These are phyloP conservation scores for Coecobrya sp. DNA, from an alignment of 2,888 invertebrate genomes.

Conservation along the genomic window DNA sequence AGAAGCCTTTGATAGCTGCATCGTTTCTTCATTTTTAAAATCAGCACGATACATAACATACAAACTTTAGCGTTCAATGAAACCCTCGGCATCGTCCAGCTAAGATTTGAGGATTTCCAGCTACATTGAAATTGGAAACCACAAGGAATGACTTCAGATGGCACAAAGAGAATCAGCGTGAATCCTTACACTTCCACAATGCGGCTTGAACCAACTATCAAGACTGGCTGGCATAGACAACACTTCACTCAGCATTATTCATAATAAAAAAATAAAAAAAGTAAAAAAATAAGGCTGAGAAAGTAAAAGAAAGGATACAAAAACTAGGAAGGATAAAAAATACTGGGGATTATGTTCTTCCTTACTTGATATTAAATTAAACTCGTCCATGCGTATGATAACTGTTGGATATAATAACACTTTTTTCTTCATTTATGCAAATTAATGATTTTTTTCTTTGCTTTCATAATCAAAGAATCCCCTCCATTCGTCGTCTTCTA, in stretches of 20 bases:
- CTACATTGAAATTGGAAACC: conserved; percentile 4
- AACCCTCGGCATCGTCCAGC: not conserved
- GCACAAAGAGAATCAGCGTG: conserved; percentile 74
- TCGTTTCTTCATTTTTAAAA: not conserved
- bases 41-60: conserved; percentile 28
- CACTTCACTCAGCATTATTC: conserved; percentile 48
- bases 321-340: conserved; percentile 4
- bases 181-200: conserved; percentile 78
- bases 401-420: conserved; percentile 68
- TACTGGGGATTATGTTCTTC: not conserved
- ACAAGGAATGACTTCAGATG: conserved; percentile 30
- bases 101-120: not conserved
- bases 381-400: conserved; percentile 64
- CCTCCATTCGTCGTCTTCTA: not conserved
- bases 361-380: conserved; percentile 55
- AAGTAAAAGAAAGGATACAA: conserved; percentile 9
- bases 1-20: too few species aligned
- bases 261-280: conserved; percentile 7
- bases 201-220: conserved; percentile 47
- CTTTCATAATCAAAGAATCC: conserved; percentile 1
- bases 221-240: conserved; percentile 50
- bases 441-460: conserved; percentile 55
- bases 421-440: conserved; percentile 66
- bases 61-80: not conserved
- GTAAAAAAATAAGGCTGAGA: conserved; percentile 7